Percentiles rank a stretch among this genome's conserved stretches.
These are phyloP conservation scores for Mesochorus sp. DNA, from an alignment of 2,888 invertebrate species.

Conservation along the genomic window DNA sequence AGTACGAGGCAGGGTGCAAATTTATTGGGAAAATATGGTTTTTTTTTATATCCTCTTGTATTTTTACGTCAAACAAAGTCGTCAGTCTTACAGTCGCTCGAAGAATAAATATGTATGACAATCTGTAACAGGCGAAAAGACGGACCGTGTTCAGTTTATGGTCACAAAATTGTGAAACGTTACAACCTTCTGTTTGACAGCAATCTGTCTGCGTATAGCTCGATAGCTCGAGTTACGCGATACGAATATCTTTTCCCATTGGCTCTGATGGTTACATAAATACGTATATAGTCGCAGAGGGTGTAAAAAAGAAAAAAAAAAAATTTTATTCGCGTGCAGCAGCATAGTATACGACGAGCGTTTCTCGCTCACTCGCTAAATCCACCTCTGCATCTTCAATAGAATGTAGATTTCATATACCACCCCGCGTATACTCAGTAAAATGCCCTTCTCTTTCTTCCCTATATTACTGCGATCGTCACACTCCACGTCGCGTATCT, in stretches of 20 bases:
- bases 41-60: background rate
- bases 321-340: constrained; percentile 34
- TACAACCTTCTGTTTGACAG: background rate
- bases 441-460: constrained; percentile 41
- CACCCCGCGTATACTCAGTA: constrained; percentile 35
- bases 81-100: background rate
- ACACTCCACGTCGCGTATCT: background rate
- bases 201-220: constrained; percentile 8
- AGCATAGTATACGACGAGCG: constrained; percentile 43
- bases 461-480: constrained; percentile 26
- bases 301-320: background rate
- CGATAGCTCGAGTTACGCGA: constrained; percentile 49
- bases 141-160: background rate
- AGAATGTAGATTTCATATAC: constrained; percentile 66
- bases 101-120: no score
- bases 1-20: background rate
- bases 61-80: background rate
- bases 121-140: background rate
- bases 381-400: constrained; percentile 47
- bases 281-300: no score
- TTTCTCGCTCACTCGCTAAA: constrained; percentile 42
- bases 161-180: background rate
- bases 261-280: constrained; percentile 2
- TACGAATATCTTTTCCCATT: constrained; percentile 44
- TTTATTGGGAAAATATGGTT: background rate